A percentile compares a stretch with the other conserved stretches of the same genome.
These are phyloP conservation scores for Lysandra coridon DNA, from an alignment of 2,888 invertebrate species.

Conservation along the genomic window DNA sequence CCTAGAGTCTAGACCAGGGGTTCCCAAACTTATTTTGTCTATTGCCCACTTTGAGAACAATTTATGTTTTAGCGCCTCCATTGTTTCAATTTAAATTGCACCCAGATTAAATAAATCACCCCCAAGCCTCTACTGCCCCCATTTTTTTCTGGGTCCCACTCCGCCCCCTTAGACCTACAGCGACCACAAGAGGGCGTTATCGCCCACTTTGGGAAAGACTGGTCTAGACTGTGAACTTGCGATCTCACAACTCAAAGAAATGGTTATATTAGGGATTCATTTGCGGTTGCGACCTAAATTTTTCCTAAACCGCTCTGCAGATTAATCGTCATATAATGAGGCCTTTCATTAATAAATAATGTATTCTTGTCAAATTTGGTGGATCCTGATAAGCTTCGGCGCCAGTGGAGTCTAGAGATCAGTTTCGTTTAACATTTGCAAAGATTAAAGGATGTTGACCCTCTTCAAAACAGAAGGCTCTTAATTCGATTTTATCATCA, in stretches of 20 bases:
- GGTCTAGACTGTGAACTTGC: conserved; percentile 7
- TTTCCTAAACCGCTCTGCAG: not conserved
- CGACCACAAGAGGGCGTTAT: too few species aligned
- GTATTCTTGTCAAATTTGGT: not conserved
- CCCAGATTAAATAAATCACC: too few species aligned
- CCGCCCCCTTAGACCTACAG: too few species aligned
- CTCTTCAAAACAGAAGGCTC: not conserved
- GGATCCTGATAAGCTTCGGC: not conserved
- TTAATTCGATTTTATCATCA: not conserved
- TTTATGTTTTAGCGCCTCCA: too few species aligned
- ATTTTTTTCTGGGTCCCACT: too few species aligned
- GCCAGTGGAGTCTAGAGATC: not conserved
- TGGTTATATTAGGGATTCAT: not conserved
- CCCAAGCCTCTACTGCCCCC: too few species aligned
- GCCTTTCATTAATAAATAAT: not conserved
- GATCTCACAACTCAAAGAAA: conserved; percentile 1
- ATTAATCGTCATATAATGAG: not conserved
- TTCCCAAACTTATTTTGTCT: too few species aligned
- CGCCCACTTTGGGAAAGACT: too few species aligned
- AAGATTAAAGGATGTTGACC: not conserved
- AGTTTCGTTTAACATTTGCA: not conserved
- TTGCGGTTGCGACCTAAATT: not conserved
- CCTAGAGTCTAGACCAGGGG: too few species aligned
- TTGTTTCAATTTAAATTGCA: too few species aligned
- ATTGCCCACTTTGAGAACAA: too few species aligned